Conservation (phyloP, 30 jellyfish, hydroid and myxozoan genomes). For the Chrysaora quinquecirrha region DNA sequence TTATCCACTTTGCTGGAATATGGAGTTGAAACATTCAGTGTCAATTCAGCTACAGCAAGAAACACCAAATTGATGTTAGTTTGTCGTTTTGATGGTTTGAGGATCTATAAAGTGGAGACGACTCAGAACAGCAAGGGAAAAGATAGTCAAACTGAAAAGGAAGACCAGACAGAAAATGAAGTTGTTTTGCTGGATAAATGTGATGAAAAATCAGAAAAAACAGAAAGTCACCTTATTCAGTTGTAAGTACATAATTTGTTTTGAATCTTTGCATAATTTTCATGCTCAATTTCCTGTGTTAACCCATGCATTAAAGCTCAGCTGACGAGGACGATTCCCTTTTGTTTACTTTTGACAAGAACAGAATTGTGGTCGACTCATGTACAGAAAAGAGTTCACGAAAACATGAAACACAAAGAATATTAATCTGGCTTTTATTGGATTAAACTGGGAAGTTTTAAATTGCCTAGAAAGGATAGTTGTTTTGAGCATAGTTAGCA, state of each 20-base stretch:
- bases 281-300: neutral
- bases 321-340: neutral
- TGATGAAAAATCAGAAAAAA: slow-evolving; percentile 28
- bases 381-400: no score
- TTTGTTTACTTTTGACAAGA: neutral
- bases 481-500: neutral
- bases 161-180: slow-evolving; percentile 37
- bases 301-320: slow-evolving; percentile 11
- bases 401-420: no score
- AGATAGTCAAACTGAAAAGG: neutral
- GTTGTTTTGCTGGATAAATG: slow-evolving; percentile 49
- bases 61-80: slow-evolving; percentile 73
- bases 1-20: slow-evolving; percentile 67
- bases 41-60: slow-evolving; percentile 79
- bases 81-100: slow-evolving; percentile 93
- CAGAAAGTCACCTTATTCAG: slow-evolving; percentile 42
- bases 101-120: slow-evolving; percentile 69
- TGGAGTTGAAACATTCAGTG: slow-evolving; percentile 93
- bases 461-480: no score
- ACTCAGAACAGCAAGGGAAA: neutral
- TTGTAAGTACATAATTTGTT: slow-evolving; percentile 71
- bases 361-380: neutral
- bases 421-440: no score
- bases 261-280: neutral
- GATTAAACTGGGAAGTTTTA: no score